Conservation (phyloP, 2,888 invertebrate species). For the Trichogramma evanescens region DNA sequence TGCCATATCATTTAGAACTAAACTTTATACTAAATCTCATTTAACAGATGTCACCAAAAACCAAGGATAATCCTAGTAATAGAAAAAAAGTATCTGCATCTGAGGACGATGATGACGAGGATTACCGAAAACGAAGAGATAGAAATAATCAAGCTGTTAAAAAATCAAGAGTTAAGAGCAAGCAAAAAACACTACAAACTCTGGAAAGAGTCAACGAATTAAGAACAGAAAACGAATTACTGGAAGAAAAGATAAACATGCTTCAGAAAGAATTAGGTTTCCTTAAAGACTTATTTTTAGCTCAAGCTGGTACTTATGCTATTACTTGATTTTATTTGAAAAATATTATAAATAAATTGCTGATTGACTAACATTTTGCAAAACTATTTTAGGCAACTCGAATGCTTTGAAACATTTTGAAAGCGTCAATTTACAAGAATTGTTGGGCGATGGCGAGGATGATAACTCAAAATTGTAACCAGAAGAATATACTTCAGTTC, state of each 20-base stretch:
- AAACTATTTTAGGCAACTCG: no score
- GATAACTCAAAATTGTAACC: no score
- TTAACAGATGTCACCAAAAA: constrained; percentile 42
- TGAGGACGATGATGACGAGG: constrained; percentile 62
- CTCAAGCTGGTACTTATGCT: constrained; percentile 62
- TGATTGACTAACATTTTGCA: background rate
- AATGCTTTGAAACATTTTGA: no score
- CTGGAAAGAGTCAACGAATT: constrained; percentile 66
- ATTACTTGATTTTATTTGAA: background rate
- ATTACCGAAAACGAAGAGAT: constrained; percentile 67
- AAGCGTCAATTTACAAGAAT: no score
- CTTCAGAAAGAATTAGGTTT: constrained; percentile 74
- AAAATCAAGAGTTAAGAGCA: constrained; percentile 71
- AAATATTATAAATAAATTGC: background rate
- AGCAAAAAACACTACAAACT: constrained; percentile 71
- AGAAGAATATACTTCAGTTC: no score
- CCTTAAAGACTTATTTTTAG: constrained; percentile 72
- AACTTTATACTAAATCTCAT: no score
- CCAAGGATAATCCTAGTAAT: constrained; percentile 36
- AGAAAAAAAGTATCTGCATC: constrained; percentile 43
- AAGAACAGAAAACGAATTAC: constrained; percentile 69
- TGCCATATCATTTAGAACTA: no score
- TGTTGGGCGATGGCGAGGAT: no score
- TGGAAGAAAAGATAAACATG: constrained; percentile 74
- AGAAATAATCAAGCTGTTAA: constrained; percentile 82